Evolutionary conservation across 2,113 vertebrate species (phyloP).

Genomic region (Gymnorhina tibicen): DNA sequence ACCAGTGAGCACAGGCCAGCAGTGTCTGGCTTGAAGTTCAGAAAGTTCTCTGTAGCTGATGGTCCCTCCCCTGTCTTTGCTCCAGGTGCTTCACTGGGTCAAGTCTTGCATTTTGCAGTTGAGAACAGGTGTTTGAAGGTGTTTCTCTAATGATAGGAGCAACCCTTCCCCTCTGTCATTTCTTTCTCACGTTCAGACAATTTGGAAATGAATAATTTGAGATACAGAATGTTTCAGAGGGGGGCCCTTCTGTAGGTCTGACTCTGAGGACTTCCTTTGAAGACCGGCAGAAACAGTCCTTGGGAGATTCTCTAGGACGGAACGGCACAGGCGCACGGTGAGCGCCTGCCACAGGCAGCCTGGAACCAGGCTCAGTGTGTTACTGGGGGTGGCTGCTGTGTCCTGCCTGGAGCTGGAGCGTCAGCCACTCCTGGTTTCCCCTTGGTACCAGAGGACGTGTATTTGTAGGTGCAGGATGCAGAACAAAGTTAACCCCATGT

Average conservation of each 20-base stretch:
- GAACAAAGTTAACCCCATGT: not conserved
- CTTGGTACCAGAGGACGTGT: not conserved
- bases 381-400: not conserved
- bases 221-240: not conserved
- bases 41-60: not conserved
- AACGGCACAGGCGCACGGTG: fast-evolving
- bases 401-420: not conserved
- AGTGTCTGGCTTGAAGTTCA: not conserved
- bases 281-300: not conserved
- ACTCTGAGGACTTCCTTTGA: not conserved
- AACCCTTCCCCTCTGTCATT: not conserved
- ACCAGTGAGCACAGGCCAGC: not conserved
- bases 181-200: not conserved
- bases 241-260: not conserved
- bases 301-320: not conserved
- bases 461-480: not conserved
- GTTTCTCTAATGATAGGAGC: not conserved
- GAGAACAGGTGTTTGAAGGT: not conserved
- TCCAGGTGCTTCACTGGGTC: not conserved
- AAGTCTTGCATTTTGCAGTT: not conserved
- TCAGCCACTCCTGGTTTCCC: not conserved
- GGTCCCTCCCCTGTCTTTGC: not conserved
- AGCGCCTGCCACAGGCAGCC: not conserved
- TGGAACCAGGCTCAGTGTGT: not conserved
- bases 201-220: not conserved